Evolutionary conservation across 2,888 invertebrate species (phyloP).

Genomic region (Temnothorax rugatulus): DNA sequence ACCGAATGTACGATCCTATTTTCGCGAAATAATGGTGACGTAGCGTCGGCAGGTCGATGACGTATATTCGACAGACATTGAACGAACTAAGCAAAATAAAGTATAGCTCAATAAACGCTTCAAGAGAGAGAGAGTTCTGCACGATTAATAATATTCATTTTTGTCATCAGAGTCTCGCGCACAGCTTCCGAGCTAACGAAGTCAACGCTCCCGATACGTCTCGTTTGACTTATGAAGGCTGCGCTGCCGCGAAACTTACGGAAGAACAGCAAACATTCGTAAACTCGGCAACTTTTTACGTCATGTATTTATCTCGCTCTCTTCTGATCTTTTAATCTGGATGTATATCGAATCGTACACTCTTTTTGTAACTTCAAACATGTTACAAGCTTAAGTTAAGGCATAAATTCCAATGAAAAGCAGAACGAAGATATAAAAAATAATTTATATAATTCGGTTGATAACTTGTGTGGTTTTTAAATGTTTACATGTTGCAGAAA

Average conservation of each 20-base stretch:
- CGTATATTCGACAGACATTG: not conserved
- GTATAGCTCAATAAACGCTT: slow-evolving; percentile 17
- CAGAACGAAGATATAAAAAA: not conserved
- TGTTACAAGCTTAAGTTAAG: not conserved
- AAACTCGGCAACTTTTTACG: slow-evolving; percentile 31
- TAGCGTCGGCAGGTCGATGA: not conserved
- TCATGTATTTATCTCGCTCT: slow-evolving; percentile 8
- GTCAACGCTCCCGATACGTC: slow-evolving; percentile 26
- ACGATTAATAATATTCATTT: slow-evolving; percentile 13
- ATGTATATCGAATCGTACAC: not conserved
- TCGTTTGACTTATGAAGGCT: slow-evolving; percentile 39
- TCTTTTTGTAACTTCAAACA: not conserved
- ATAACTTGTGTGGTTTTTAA: slow-evolving; percentile 11
- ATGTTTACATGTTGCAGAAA: not conserved
- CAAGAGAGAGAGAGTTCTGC: not conserved
- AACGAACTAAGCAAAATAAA: slow-evolving; percentile 12
- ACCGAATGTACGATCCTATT: not conserved
- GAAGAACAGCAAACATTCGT: slow-evolving; percentile 19
- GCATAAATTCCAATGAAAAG: not conserved
- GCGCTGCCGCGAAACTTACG: slow-evolving; percentile 28
- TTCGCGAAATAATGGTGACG: slow-evolving; percentile 14
- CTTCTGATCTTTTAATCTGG: slow-evolving; percentile 31
- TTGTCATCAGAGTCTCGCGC: not conserved
- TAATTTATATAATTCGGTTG: not conserved
- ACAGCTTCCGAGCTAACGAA: slow-evolving; percentile 16